Conservation (phyloP, 2,888 invertebrate genomes). For the Drosophila helvetica region DNA sequence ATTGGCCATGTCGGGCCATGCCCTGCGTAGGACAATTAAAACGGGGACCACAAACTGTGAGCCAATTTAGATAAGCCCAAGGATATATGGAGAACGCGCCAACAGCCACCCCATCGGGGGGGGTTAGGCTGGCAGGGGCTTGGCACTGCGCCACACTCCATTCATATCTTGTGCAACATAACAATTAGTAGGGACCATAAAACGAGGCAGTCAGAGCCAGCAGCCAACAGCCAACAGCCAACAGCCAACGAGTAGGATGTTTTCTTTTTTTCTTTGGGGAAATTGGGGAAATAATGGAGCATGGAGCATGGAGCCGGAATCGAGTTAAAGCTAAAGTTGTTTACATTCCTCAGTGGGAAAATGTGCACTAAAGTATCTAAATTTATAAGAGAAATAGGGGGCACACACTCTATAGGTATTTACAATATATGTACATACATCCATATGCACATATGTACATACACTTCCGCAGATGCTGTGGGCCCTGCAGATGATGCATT, state of each 20-base stretch:
- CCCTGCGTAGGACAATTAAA: slow-evolving; percentile 37
- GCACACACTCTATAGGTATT: no score
- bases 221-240: no score
- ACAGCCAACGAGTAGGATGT: slow-evolving; percentile 32
- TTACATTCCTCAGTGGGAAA: slow-evolving; percentile 52
- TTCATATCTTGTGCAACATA: slow-evolving; percentile 78
- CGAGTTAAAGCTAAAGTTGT: slow-evolving; percentile 46
- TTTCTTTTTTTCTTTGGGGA: not conserved
- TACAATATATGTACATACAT: no score
- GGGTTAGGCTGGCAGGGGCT: no score
- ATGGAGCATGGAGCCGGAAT: slow-evolving; percentile 8
- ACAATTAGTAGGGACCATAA: slow-evolving; percentile 71
- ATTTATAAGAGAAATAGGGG: slow-evolving; percentile 67
- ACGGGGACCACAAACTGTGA: slow-evolving; percentile 39
- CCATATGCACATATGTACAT: slow-evolving; percentile 1
- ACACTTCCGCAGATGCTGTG: slow-evolving; percentile 2
- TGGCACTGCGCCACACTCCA: slow-evolving; percentile 54
- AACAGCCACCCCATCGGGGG: slow-evolving; percentile 6
- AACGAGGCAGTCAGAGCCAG: slow-evolving; percentile 44
- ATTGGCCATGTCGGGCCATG: slow-evolving; percentile 60
- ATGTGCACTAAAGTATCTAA: slow-evolving; percentile 75
- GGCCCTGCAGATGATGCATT: slow-evolving; percentile 62
- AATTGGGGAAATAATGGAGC: slow-evolving; percentile 17
- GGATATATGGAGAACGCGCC: slow-evolving; percentile 15
- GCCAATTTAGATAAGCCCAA: slow-evolving; percentile 72